These are phyloP conservation scores for Protaetia brevitarsis DNA, from an alignment of 1,140 invertebrate genomes.

Conservation along the genomic window DNA sequence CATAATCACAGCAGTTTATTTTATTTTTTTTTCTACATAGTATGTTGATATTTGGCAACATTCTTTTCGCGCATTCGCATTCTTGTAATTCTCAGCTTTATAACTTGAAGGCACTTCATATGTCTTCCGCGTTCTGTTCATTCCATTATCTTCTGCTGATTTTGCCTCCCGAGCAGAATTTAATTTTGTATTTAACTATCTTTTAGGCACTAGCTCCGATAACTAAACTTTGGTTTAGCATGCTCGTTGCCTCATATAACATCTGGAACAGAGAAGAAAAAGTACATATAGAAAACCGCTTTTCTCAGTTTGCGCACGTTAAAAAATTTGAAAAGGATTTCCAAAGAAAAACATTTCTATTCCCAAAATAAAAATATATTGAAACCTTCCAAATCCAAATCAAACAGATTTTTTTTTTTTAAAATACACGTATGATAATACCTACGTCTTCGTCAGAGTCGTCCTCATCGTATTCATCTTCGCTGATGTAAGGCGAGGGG, in stretches of 20 bases:
- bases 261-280: conserved; percentile 3
- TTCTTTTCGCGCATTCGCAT: background rate
- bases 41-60: conserved; percentile 13
- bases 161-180: background rate
- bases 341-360: background rate
- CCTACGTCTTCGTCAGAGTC: conserved; percentile 22
- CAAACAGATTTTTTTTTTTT: background rate
- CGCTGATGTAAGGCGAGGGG: conserved; percentile 40
- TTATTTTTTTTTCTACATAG: conserved; percentile 6
- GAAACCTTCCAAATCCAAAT: too few species aligned
- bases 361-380: too few species aligned
- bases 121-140: background rate
- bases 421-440: background rate
- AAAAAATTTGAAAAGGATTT: background rate
- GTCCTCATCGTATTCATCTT: conserved; percentile 34
- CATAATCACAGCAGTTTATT: conserved; percentile 4
- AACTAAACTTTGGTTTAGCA: background rate
- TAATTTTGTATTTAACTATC: background rate
- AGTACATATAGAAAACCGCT: background rate
- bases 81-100: background rate
- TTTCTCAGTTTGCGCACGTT: background rate
- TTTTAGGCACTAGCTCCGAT: background rate
- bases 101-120: conserved; percentile 13
- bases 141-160: background rate
- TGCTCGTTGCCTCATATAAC: conserved; percentile 13